Evolutionary conservation across 2,113 vertebrate species (phyloP), one percentile per base, ranked within the genome.

Genomic region (Panthera leo): DNA sequence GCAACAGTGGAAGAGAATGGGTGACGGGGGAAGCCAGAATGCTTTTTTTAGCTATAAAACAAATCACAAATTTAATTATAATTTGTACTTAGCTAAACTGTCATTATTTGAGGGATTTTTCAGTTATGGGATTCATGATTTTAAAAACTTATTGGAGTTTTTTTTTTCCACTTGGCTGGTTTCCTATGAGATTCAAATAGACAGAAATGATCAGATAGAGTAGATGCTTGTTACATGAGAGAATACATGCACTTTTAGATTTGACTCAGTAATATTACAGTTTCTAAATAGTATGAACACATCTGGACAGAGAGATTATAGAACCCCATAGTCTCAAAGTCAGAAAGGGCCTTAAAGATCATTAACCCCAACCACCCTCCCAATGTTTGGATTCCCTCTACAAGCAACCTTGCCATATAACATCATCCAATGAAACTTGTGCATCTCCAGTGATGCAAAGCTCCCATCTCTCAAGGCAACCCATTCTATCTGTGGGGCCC

Each of bases 171-270:
- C 75, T 91, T 87, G 58, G 42, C 73, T 42, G 39, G 16, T 91
- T 97, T 97, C 61, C 48, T 94, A 19, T 80, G 68, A 90, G 76
- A 92, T 92, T 94, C 31, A 95, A 89, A 85, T n/a, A 94, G 45
- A 76, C 94, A 91, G 71, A 83, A 70, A 36, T 86, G 39, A 95
- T 89, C 58, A 31, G 73, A 71, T 65, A 85, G 78, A 91, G 34
- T 82, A 39, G 51, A 73, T 45, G 18, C 36, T 91, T 91, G 27
- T 96, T 88, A 82, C 48, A 53, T 91, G 79, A 96, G 67, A 89
- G 67, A 93, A 51, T 88, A 71, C 5, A 31, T 78, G 61, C 55
- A 67, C 39, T 96, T 91, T 89, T 36, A 78, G 75, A 94, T 65
- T 97, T 94, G 97, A 93, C 79, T 82, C 23, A 67, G 34, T 76